These are phyloP conservation scores for Lucifuga dentata DNA, from an alignment of 2,113 vertebrate species.

Conservation along the genomic window DNA sequence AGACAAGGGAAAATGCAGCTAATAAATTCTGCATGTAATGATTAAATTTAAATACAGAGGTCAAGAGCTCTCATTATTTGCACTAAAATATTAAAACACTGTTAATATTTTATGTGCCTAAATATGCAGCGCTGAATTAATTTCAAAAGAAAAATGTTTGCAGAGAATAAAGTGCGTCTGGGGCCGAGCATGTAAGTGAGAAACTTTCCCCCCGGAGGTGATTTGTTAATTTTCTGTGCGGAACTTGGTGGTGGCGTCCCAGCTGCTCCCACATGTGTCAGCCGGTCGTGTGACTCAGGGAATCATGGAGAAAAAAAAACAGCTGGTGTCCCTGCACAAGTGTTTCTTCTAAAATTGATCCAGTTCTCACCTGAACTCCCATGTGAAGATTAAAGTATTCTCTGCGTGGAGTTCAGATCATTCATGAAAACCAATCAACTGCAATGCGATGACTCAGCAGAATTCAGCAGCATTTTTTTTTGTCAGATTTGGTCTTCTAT, in stretches of 20 bases:
- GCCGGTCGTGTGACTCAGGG: conserved; percentile 30
- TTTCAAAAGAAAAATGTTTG: conserved; percentile 70
- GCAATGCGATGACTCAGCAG: background rate
- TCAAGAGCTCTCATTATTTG: conserved; percentile 79
- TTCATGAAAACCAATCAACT: too few relatives aligned
- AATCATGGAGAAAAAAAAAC: conserved; percentile 5
- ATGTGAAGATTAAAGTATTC: too few relatives aligned
- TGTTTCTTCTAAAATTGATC: too few relatives aligned
- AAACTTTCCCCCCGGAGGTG: conserved; percentile 20
- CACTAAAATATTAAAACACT: conserved; percentile 78
- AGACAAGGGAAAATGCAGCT: conserved; percentile 59
- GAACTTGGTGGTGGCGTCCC: background rate
- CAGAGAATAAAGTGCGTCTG: conserved; percentile 31
- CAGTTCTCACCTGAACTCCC: too few relatives aligned
- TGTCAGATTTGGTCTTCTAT: too few relatives aligned
- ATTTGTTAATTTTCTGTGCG: conserved; percentile 16
- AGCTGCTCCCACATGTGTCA: conserved; percentile 18
- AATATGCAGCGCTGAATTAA: conserved; percentile 67
- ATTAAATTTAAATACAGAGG: conserved; percentile 80
- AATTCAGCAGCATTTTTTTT: too few relatives aligned
- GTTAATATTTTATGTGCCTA: conserved; percentile 78
- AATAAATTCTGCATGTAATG: conserved; percentile 76
- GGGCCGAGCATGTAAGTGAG: conserved; percentile 26
- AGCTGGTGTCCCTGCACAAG: background rate
- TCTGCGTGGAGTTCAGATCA: background rate